phyloP scores from a whole-genome alignment of 2,113 vertebrate species.

The Agapornis roseicollis region DNA sequence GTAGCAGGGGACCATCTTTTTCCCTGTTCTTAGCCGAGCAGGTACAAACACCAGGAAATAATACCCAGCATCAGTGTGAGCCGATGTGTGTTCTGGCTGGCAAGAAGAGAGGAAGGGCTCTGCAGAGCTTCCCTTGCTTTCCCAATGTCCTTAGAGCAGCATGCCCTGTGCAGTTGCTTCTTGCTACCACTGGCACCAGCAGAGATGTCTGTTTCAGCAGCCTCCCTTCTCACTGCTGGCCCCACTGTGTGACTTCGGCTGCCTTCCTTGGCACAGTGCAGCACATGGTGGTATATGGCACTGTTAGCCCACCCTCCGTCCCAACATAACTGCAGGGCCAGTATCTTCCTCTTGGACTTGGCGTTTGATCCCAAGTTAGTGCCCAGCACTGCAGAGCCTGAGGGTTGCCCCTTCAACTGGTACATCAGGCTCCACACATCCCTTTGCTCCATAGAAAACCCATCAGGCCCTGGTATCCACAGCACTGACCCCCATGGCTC shows the following conservation, averaged over 20 bases:
- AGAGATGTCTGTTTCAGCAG: neutral
- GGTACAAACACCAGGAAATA: neutral
- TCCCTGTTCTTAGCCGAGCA: neutral
- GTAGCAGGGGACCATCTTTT: neutral
- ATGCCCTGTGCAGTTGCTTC: neutral
- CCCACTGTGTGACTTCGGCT: neutral
- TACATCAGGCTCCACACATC: neutral
- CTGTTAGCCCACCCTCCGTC: neutral
- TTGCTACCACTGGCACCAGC: neutral
- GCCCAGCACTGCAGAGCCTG: neutral
- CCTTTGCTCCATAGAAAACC: neutral
- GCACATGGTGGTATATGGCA: neutral
- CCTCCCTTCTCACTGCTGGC: neutral
- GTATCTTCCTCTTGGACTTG: neutral
- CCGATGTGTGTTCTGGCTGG: neutral
- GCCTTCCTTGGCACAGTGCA: accelerated
- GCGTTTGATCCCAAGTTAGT: neutral
- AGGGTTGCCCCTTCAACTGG: neutral
- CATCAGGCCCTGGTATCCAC: neutral
- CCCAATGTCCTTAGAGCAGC: neutral
- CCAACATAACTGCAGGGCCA: neutral
- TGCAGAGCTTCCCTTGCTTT: neutral
- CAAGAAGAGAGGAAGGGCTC: neutral
- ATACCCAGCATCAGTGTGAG: neutral
- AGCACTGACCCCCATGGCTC: neutral